These are phyloP conservation scores for Antheraea mylitta DNA, from an alignment of 1,140 invertebrate genomes.

Conservation along the genomic window DNA sequence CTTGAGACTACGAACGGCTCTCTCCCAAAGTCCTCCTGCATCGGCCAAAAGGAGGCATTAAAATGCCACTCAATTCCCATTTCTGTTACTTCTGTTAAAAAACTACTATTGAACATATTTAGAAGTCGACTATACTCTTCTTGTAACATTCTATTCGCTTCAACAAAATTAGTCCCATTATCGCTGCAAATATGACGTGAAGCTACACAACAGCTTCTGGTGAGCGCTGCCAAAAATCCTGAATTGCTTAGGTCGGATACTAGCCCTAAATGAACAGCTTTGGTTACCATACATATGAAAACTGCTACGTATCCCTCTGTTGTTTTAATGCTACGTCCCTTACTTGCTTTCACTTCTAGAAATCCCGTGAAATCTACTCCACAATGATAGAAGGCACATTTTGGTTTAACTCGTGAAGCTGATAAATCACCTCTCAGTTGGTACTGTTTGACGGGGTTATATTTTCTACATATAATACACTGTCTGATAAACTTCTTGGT, in stretches of 20 bases:
- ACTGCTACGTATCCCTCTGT: neutral
- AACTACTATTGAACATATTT: neutral
- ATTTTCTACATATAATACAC: neutral
- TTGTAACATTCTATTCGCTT: too few species aligned
- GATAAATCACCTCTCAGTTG: neutral
- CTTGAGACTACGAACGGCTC: neutral
- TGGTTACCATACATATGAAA: neutral
- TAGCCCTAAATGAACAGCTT: neutral
- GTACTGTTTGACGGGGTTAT: neutral
- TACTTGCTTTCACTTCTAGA: neutral
- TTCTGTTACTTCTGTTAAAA: conserved; percentile 1
- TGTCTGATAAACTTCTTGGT: too few species aligned
- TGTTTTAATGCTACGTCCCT: too few species aligned
- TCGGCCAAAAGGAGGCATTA: neutral
- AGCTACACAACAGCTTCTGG: neutral
- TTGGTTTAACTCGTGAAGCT: neutral
- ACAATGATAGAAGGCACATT: neutral
- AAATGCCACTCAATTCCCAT: too few species aligned
- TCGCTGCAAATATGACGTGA: neutral
- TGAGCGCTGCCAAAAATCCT: too few species aligned
- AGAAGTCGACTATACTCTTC: neutral
- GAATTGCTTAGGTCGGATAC: neutral
- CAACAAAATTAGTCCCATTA: neutral
- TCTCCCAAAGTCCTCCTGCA: conserved; percentile 1
- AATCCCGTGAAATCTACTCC: neutral